phyloP scores from a whole-genome alignment of 2,797 vertebrate species.

The Gadopsis bispinosus region DNA sequence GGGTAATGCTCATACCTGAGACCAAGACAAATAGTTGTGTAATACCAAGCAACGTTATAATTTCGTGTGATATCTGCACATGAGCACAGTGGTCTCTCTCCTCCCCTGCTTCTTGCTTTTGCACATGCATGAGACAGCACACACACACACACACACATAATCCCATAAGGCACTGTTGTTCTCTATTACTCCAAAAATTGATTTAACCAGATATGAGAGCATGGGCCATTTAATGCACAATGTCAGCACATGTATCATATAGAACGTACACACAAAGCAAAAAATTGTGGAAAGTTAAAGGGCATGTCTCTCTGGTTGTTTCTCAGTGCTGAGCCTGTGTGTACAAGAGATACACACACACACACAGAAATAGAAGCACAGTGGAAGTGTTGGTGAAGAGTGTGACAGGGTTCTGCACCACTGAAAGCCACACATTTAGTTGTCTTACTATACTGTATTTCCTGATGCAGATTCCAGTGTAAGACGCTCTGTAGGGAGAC shows the following conservation, averaged over 20 bases:
- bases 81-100: background rate
- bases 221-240: slow-evolving; percentile 36
- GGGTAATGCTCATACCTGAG: slow-evolving; percentile 43
- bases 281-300: slow-evolving; percentile 41
- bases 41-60: slow-evolving; percentile 30
- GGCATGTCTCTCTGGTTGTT: slow-evolving; percentile 23
- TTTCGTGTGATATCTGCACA: slow-evolving; percentile 37
- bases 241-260: slow-evolving; percentile 51
- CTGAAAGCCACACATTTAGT: slow-evolving; percentile 44
- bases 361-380: background rate
- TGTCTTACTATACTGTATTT: slow-evolving; percentile 38
- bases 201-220: slow-evolving; percentile 61
- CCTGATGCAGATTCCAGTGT: slow-evolving; percentile 48
- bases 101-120: slow-evolving; percentile 14
- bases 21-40: slow-evolving; percentile 40
- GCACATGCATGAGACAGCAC: slow-evolving; percentile 5
- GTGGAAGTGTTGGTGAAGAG: slow-evolving; percentile 30
- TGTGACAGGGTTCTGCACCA: slow-evolving; percentile 33
- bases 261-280: slow-evolving; percentile 30
- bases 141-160: background rate
- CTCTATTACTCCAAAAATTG: slow-evolving; percentile 49
- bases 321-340: slow-evolving; percentile 4
- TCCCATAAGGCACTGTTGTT: slow-evolving; percentile 58
- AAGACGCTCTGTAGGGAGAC: slow-evolving; percentile 36
- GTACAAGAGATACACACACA: slow-evolving; percentile 5